Conservation (phyloP, 2,113 vertebrate genomes). For the Phrynosoma blainvillii region DNA sequence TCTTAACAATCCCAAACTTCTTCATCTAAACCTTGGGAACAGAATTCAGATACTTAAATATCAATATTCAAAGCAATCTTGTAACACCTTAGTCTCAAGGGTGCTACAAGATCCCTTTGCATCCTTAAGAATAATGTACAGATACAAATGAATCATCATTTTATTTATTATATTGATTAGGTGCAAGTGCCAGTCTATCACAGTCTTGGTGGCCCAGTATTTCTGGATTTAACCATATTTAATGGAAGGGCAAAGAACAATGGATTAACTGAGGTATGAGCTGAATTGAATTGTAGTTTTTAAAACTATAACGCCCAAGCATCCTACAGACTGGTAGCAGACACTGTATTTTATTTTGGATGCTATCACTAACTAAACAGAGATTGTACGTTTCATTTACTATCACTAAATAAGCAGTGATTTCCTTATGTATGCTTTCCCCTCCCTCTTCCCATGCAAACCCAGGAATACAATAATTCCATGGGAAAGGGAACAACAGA, state of each 20-base stretch:
- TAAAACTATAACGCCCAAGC: neutral
- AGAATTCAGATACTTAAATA: no score
- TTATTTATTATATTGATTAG: neutral
- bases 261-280: neutral
- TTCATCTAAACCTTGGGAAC: no score
- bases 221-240: neutral
- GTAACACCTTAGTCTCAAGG: no score
- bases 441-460: neutral
- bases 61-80: no score
- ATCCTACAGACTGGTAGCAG: neutral
- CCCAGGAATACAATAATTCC: constrained; percentile 14
- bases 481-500: constrained; percentile 2
- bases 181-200: neutral
- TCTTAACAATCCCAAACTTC: no score
- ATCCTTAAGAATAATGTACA: neutral
- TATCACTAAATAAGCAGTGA: neutral
- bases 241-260: neutral
- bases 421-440: neutral
- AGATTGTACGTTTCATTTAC: neutral
- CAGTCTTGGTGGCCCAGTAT: neutral
- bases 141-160: neutral
- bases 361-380: neutral
- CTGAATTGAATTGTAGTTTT: neutral
- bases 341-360: neutral
- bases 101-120: no score